Percentiles rank a stretch among this genome's conserved stretches.
These are phyloP conservation scores for Carlito syrichta DNA, from an alignment of 2,113 vertebrate species.

Conservation along the genomic window DNA sequence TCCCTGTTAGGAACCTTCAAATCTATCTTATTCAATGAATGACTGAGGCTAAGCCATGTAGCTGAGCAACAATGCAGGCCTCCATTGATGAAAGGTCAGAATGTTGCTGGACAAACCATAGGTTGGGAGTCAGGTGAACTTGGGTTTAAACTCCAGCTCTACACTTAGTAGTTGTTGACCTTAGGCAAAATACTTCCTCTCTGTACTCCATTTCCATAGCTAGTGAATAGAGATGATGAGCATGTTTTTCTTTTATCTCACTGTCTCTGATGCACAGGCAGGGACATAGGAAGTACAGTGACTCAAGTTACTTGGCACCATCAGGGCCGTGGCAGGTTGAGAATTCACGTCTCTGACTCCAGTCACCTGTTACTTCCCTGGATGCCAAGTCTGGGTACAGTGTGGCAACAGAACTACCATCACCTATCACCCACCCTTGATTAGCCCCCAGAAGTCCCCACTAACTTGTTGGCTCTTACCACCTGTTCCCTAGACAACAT, in stretches of 20 bases:
- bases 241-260: accelerated
- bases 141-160: background rate
- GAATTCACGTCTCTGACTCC: background rate
- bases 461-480: background rate
- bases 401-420: background rate
- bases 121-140: background rate
- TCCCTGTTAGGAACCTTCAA: background rate
- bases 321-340: background rate
- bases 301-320: background rate
- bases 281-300: background rate
- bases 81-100: background rate
- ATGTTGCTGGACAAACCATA: background rate
- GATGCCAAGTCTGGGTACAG: background rate
- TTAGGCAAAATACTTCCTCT: background rate
- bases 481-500: background rate
- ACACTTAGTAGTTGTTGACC: background rate
- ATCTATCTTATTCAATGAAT: background rate
- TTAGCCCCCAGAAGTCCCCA: no score
- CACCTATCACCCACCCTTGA: background rate
- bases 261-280: background rate
- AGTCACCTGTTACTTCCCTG: background rate
- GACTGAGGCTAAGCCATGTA: background rate
- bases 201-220: background rate
- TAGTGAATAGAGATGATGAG: background rate
- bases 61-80: accelerated